These are phyloP conservation scores for Nomada fucata DNA, from an alignment of 2,888 invertebrate species.

Conservation along the genomic window DNA sequence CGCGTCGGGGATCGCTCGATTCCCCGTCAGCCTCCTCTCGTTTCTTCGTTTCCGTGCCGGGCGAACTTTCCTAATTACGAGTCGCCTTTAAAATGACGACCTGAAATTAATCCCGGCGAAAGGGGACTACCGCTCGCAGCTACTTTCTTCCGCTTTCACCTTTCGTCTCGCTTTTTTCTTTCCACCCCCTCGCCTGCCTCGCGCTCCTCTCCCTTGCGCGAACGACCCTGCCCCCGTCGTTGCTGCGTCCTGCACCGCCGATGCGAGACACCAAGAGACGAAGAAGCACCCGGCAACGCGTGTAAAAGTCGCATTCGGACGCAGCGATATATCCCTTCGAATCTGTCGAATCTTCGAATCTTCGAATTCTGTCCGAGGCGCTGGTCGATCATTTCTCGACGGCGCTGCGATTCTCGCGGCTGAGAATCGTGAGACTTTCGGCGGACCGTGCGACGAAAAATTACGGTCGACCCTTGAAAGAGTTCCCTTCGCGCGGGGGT, in stretches of 20 bases:
- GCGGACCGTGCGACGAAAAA: neutral
- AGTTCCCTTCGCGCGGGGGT: neutral
- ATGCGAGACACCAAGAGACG: no score
- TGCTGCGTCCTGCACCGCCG: no score
- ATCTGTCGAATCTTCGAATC: no score
- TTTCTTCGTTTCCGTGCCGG: neutral
- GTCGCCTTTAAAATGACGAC: slow-evolving; percentile 51
- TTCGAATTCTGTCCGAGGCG: neutral
- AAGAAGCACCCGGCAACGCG: no score
- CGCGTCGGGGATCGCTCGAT: slow-evolving; percentile 21
- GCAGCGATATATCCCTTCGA: no score
- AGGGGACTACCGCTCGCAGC: slow-evolving; percentile 17
- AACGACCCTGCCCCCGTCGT: neutral
- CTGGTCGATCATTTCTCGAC: neutral
- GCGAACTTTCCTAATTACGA: slow-evolving; percentile 52
- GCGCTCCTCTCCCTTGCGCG: neutral
- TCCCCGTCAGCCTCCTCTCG: neutral
- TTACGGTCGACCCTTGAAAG: neutral
- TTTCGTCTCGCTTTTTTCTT: neutral
- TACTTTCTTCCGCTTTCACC: neutral
- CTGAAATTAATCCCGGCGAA: slow-evolving; percentile 41
- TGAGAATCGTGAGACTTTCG: slow-evolving; percentile 7
- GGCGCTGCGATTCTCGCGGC: neutral
- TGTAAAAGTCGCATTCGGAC: no score
- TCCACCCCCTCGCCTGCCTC: neutral